Conservation (phyloP, 2,888 invertebrate genomes). For the Drosophila lacicola region DNA sequence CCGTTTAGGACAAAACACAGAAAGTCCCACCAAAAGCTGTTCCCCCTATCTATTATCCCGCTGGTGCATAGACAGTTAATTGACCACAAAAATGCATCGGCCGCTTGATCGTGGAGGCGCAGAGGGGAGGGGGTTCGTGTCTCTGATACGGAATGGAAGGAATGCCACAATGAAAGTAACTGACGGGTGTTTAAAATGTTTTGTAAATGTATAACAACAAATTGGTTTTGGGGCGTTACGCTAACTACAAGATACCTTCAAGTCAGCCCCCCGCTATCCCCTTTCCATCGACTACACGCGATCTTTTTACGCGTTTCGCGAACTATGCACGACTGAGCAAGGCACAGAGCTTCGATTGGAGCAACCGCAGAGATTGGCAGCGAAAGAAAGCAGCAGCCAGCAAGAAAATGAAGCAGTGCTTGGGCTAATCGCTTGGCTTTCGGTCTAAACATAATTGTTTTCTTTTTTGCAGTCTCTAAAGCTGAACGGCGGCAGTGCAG, state of each 20-base stretch:
- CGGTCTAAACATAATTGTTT: constrained; percentile 32
- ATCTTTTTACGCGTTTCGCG: constrained; percentile 40
- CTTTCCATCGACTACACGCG: constrained; percentile 18
- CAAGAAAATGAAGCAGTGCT: constrained; percentile 29
- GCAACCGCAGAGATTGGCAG: constrained; percentile 47
- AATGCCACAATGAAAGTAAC: constrained; percentile 63
- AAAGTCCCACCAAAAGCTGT: not conserved
- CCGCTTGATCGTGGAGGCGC: not conserved
- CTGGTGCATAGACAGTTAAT: constrained; percentile 55
- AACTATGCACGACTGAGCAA: constrained; percentile 70
- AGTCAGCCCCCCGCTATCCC: constrained; percentile 11
- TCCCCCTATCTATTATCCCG: constrained; percentile 4
- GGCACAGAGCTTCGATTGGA: constrained; percentile 55
- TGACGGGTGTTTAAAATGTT: constrained; percentile 53
- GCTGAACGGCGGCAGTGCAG: constrained; percentile 80
- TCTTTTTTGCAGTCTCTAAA: constrained; percentile 82
- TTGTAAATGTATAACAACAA: constrained; percentile 70
- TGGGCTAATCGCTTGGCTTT: constrained; percentile 49
- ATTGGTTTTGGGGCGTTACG: constrained; percentile 73
- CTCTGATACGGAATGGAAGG: constrained; percentile 8
- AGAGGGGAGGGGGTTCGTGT: not conserved
- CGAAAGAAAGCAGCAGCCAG: constrained; percentile 34
- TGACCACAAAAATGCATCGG: constrained; percentile 71
- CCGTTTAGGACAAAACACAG: not conserved
- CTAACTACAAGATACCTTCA: constrained; percentile 10